Percentiles rank a stretch among this genome's conserved stretches.
Conservation (phyloP, 2,113 vertebrate genomes). For the Copsychus sechellarum region DNA sequence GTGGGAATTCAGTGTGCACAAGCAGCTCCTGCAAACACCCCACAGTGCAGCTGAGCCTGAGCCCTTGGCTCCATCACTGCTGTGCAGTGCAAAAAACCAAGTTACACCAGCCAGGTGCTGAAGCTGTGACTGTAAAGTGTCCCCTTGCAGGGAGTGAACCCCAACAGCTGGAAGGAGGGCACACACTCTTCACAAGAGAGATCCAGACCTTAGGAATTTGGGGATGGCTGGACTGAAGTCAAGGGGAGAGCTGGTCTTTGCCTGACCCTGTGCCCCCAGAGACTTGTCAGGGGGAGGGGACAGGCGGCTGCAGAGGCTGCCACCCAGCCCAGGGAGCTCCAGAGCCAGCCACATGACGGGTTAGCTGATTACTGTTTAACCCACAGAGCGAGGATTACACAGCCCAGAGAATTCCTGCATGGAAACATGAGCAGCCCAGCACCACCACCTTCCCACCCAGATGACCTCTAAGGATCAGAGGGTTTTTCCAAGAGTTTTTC, state of each 20-base stretch:
- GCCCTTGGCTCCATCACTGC: not conserved
- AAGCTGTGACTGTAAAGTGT: not conserved
- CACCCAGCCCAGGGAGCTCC: not conserved
- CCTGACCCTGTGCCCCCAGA: not conserved
- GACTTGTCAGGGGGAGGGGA: not conserved
- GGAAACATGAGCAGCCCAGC: slow-evolving; percentile 17
- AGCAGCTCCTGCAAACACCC: not conserved
- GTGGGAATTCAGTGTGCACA: accelerated
- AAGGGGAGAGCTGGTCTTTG: not conserved
- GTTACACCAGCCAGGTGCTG: not conserved
- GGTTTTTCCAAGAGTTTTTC: not conserved
- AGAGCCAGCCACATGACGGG: not conserved
- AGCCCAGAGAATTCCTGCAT: slow-evolving; percentile 41
- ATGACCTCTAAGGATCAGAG: slow-evolving; percentile 42
- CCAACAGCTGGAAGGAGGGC: not conserved
- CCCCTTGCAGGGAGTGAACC: not conserved
- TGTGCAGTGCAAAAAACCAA: not conserved
- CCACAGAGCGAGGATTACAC: slow-evolving; percentile 15
- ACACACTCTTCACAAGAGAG: accelerated
- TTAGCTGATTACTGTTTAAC: slow-evolving; percentile 66
- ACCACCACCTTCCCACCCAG: not conserved
- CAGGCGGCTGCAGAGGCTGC: accelerated
- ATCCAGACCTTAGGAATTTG: not conserved
- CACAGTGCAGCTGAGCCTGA: accelerated
- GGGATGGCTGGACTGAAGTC: not conserved